phyloP scores from a whole-genome alignment of 2,888 invertebrate genomes.

The Rhodophaea formosa region DNA sequence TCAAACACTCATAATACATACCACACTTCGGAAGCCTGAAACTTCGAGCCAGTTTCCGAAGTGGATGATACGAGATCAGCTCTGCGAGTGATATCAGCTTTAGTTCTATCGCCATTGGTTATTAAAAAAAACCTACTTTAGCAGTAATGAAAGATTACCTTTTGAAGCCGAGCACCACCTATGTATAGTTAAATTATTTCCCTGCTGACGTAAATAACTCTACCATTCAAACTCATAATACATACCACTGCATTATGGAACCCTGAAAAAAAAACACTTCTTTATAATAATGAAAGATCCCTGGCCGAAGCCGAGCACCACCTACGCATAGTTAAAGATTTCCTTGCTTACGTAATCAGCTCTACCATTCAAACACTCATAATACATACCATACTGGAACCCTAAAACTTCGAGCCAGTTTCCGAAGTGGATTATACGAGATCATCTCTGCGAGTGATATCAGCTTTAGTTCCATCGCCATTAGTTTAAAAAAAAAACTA shows the following conservation, averaged over 20 bases:
- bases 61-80: slow-evolving; percentile 7
- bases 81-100: slow-evolving; percentile 10
- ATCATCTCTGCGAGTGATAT: slow-evolving; percentile 16
- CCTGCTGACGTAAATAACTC: too few relatives aligned
- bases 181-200: too few relatives aligned
- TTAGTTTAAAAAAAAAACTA: slow-evolving; percentile 66
- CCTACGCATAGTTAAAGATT: too few relatives aligned
- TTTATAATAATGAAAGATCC: too few relatives aligned
- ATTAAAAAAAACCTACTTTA: slow-evolving; percentile 70
- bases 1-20: too few relatives aligned
- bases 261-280: too few relatives aligned
- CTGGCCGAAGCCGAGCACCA: too few relatives aligned
- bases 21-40: slow-evolving; percentile 2
- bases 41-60: slow-evolving; percentile 5
- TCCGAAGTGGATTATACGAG: slow-evolving; percentile 11
- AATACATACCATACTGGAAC: background rate
- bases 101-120: slow-evolving; percentile 23
- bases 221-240: too few relatives aligned
- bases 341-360: background rate
- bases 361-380: background rate
- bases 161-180: too few relatives aligned
- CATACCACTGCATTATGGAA: too few relatives aligned
- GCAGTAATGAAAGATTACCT: too few relatives aligned
- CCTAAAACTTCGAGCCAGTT: slow-evolving; percentile 12
- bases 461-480: slow-evolving; percentile 5